phyloP scores from a whole-genome alignment of 2,797 vertebrate genomes.

The Anguilla megastoma region DNA sequence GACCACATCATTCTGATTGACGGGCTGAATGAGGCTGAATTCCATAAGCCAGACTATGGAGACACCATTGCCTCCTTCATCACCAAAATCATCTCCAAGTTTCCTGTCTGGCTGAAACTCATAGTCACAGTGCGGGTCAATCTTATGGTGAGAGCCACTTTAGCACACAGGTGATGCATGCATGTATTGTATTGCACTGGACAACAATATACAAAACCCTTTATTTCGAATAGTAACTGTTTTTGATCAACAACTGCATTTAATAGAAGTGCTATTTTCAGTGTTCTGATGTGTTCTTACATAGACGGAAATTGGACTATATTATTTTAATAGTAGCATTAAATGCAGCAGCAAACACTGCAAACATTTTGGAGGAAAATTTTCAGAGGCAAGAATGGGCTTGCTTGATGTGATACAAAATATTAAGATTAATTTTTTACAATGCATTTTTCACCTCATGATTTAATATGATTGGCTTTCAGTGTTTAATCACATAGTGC shows the following conservation, averaged over 20 bases:
- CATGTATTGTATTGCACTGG: background rate
- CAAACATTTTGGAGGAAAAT: background rate
- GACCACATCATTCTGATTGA: constrained; percentile 94
- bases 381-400: background rate
- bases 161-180: constrained; percentile 1
- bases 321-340: background rate
- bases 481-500: constrained; percentile 30
- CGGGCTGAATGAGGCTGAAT: constrained; percentile 96
- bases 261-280: background rate
- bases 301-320: background rate
- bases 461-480: background rate
- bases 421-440: background rate
- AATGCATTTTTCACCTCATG: background rate
- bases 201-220: background rate
- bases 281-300: background rate
- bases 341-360: background rate
- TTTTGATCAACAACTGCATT: background rate
- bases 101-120: constrained; percentile 93
- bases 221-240: background rate
- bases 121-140: constrained; percentile 90
- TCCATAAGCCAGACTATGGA: constrained; percentile 98
- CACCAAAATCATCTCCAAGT: constrained; percentile 86
- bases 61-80: constrained; percentile 96
- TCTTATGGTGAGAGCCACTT: constrained; percentile 80
- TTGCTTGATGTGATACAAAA: background rate